phyloP scores from a whole-genome alignment of 2,797 vertebrate genomes.

The Sebastes reedi region DNA sequence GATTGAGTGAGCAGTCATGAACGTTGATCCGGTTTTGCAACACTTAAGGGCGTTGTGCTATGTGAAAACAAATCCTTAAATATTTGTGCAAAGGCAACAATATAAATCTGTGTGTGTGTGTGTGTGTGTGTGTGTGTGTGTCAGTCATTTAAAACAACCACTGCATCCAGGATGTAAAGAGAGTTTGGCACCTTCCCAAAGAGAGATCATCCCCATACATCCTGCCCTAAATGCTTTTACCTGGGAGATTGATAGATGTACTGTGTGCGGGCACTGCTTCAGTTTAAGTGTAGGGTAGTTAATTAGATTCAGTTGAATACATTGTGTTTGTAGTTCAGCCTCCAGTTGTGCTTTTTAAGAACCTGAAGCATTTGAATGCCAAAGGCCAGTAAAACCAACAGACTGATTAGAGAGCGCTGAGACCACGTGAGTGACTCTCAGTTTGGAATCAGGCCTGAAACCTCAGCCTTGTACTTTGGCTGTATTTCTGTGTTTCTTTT shows the following conservation, averaged over 20 bases:
- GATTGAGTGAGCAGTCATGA: background rate
- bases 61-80: slow-evolving; percentile 3
- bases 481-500: slow-evolving; percentile 16
- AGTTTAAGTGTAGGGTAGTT: background rate
- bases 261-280: background rate
- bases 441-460: slow-evolving; percentile 20
- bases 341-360: slow-evolving; percentile 14
- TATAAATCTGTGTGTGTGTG: background rate
- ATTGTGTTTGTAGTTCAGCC: slow-evolving; percentile 15
- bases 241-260: slow-evolving; percentile 2
- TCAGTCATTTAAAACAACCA: background rate
- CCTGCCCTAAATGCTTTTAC: slow-evolving; percentile 11
- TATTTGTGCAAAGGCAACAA: background rate
- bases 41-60: background rate
- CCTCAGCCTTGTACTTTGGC: slow-evolving; percentile 16
- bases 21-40: slow-evolving; percentile 2
- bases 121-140: no score
- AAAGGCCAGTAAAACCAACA: slow-evolving; percentile 7
- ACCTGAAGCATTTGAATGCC: slow-evolving; percentile 4
- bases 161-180: slow-evolving; percentile 13
- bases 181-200: slow-evolving; percentile 12
- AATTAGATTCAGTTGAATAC: background rate
- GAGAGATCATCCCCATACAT: background rate
- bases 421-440: slow-evolving; percentile 15
- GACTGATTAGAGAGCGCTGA: slow-evolving; percentile 3